Conservation (phyloP, 2,113 vertebrate species). For the Phodopus roborovskii region DNA sequence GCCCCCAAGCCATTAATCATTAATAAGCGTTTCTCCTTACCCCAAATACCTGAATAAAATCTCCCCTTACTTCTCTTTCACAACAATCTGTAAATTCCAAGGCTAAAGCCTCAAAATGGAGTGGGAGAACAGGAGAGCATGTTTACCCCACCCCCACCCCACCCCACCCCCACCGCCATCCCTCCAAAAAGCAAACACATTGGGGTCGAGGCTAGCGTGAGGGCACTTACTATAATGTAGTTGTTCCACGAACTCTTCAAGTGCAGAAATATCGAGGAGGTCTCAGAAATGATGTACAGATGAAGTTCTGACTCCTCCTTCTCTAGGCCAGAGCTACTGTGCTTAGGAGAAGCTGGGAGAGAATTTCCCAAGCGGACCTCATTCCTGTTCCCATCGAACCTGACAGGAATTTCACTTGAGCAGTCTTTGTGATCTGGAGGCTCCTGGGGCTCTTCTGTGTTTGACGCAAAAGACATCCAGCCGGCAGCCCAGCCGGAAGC, state of each 20-base stretch:
- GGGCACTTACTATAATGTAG: conserved; percentile 78
- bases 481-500: not conserved
- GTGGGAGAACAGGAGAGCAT: not conserved
- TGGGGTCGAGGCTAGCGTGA: not conserved
- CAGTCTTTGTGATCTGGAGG: conserved; percentile 32
- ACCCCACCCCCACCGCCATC: no score
- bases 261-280: conserved; percentile 77
- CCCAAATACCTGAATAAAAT: conserved; percentile 2
- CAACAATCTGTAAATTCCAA: conserved; percentile 37
- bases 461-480: not conserved
- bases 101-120: conserved; percentile 28
- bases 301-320: conserved; percentile 74
- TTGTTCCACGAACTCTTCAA: conserved; percentile 81
- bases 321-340: conserved; percentile 23
- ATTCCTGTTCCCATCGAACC: conserved; percentile 47
- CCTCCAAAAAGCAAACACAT: not conserved
- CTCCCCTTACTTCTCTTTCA: not conserved
- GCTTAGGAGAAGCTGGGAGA: conserved; percentile 15
- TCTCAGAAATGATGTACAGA: conserved; percentile 76
- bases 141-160: no score
- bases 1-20: not conserved
- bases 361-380: conserved; percentile 53
- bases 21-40: not conserved
- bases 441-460: conserved; percentile 40
- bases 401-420: conserved; percentile 43